Percentiles rank a stretch among this genome's conserved stretches.
Evolutionary conservation across 2,113 vertebrate species (phyloP).

Genomic region (Salvelinus alpinus): DNA sequence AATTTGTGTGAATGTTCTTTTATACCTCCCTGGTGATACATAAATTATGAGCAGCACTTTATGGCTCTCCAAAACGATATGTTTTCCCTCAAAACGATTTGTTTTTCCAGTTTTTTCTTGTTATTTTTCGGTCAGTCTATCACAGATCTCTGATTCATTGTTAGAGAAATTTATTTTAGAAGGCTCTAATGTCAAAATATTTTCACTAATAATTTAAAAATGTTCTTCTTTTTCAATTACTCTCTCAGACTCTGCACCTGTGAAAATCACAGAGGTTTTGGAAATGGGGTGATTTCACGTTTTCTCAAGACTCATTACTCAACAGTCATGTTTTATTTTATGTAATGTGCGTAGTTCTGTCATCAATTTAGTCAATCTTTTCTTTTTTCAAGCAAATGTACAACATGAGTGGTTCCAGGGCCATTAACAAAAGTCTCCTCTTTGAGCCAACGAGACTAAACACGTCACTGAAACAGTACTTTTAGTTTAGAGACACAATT

Average conservation of each 20-base stretch:
- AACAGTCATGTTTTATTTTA: neutral
- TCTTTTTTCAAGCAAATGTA: neutral
- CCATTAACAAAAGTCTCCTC: too few relatives aligned
- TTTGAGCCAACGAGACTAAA: too few relatives aligned
- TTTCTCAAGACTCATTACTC: too few relatives aligned
- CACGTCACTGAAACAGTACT: too few relatives aligned
- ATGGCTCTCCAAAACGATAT: slow-evolving; percentile 49
- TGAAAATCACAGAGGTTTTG: neutral
- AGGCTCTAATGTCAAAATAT: neutral
- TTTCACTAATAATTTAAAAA: slow-evolving; percentile 6
- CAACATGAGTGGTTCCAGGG: neutral
- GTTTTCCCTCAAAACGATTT: slow-evolving; percentile 35
- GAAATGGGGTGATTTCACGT: neutral
- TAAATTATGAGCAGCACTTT: slow-evolving; percentile 66
- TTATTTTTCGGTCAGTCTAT: slow-evolving; percentile 46
- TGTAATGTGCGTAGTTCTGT: neutral
- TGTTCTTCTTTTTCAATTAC: neutral
- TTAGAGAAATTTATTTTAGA: slow-evolving; percentile 46
- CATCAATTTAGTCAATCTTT: neutral
- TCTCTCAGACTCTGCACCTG: neutral
- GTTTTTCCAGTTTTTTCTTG: slow-evolving; percentile 18
- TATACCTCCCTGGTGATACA: slow-evolving; percentile 62
- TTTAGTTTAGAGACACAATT: too few relatives aligned
- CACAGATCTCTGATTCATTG: slow-evolving; percentile 55
- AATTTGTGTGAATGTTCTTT: slow-evolving; percentile 69